Evolutionary conservation across 1,140 invertebrate genomes (phyloP).

Genomic region (Teleopsis dalmanni): DNA sequence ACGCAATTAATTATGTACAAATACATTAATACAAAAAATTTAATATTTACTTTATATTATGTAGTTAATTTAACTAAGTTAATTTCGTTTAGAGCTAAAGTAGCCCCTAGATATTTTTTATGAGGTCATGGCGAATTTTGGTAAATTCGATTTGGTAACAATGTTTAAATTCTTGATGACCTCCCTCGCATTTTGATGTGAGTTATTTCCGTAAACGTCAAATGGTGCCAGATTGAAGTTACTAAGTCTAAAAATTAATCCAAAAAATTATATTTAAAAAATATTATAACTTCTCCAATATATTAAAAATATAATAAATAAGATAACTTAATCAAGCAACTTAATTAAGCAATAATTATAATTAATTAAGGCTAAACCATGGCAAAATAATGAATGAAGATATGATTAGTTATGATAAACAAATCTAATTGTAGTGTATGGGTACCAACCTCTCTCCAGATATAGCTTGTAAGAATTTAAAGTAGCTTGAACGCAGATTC

Average conservation of each 20-base stretch:
- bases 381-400: too few relatives aligned
- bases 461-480: slow-evolving; percentile 68
- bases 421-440: background rate
- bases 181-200: slow-evolving; percentile 43
- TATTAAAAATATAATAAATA: too few relatives aligned
- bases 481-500: slow-evolving; percentile 72
- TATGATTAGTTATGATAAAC: background rate
- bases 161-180: slow-evolving; percentile 32
- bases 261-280: background rate
- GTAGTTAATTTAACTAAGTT: too few relatives aligned
- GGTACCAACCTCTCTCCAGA: slow-evolving; percentile 61
- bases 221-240: slow-evolving; percentile 45
- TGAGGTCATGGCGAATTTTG: slow-evolving; percentile 25
- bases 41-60: too few relatives aligned
- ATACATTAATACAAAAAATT: too few relatives aligned
- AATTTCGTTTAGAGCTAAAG: too few relatives aligned
- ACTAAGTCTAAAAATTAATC: slow-evolving; percentile 17
- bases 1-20: too few relatives aligned
- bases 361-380: too few relatives aligned
- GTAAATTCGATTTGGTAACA: slow-evolving; percentile 21
- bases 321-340: slow-evolving; percentile 1
- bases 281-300: too few relatives aligned
- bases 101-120: too few relatives aligned
- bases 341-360: too few relatives aligned
- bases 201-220: slow-evolving; percentile 52